Evolutionary conservation across 92 coral and sea anemone species (phyloP).

Genomic region (Pocillopora grandis): DNA sequence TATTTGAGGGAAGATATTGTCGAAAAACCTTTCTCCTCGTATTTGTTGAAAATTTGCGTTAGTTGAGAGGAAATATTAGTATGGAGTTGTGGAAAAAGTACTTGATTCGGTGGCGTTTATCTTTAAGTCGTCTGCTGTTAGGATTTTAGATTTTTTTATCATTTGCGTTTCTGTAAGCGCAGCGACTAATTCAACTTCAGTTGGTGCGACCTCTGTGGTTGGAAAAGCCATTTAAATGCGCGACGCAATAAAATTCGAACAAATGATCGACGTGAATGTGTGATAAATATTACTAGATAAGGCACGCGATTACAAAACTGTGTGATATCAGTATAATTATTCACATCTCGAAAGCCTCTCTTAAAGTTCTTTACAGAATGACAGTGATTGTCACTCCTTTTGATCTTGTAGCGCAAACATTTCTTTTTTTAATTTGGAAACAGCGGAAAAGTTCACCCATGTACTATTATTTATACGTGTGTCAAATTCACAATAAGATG

Average conservation of each 20-base stretch:
- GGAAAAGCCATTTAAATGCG: background rate
- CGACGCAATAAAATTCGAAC: constrained; percentile 14
- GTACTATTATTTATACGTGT: constrained; percentile 1
- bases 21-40: background rate
- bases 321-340: background rate
- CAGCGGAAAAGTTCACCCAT: background rate
- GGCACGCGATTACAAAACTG: background rate
- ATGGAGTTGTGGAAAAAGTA: background rate
- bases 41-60: background rate
- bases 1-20: background rate
- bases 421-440: background rate
- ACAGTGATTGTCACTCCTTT: constrained; percentile 2
- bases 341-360: background rate
- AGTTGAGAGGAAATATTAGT: no score
- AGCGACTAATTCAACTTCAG: background rate
- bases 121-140: background rate
- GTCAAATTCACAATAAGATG: constrained; percentile 6
- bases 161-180: background rate
- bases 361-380: no score
- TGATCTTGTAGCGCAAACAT: constrained; percentile 4
- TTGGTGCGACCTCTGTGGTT: background rate
- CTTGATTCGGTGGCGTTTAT: no score
- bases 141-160: background rate
- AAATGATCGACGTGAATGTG: background rate
- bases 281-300: background rate